Percentiles rank a stretch among this genome's conserved stretches.
These are phyloP conservation scores for Microcebus griseorufus DNA, from an alignment of 2,113 vertebrate species.

Conservation along the genomic window DNA sequence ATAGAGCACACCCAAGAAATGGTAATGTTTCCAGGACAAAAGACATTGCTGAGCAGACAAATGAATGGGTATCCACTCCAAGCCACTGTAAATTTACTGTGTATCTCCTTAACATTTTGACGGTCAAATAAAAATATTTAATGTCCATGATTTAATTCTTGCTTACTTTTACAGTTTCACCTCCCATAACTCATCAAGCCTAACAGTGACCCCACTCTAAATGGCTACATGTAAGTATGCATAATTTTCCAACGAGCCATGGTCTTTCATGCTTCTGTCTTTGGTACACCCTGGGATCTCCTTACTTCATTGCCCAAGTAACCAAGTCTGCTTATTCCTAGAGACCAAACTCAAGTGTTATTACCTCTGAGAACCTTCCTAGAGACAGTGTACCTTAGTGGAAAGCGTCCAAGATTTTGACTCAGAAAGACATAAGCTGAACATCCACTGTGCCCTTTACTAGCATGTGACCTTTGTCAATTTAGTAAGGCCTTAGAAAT, in stretches of 20 bases:
- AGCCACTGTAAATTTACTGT: neutral
- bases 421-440: neutral
- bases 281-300: neutral
- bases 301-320: neutral
- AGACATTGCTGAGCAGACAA: neutral
- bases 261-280: neutral
- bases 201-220: neutral
- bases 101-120: neutral
- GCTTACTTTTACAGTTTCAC: neutral
- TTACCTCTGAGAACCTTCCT: neutral
- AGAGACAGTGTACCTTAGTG: neutral
- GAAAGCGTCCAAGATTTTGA: neutral
- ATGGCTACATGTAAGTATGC: neutral
- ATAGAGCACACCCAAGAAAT: neutral
- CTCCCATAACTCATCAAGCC: neutral
- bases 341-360: neutral
- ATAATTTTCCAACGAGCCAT: neutral
- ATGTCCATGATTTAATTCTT: neutral
- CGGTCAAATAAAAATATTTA: conserved; percentile 28
- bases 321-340: neutral
- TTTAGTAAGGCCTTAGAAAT: neutral
- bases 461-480: neutral
- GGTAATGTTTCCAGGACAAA: neutral
- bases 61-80: neutral
- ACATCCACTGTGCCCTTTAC: neutral